Percentiles rank a stretch among this genome's conserved stretches.
phyloP scores from a whole-genome alignment of 1,140 invertebrate genomes.

The Drosophila arawakana region DNA sequence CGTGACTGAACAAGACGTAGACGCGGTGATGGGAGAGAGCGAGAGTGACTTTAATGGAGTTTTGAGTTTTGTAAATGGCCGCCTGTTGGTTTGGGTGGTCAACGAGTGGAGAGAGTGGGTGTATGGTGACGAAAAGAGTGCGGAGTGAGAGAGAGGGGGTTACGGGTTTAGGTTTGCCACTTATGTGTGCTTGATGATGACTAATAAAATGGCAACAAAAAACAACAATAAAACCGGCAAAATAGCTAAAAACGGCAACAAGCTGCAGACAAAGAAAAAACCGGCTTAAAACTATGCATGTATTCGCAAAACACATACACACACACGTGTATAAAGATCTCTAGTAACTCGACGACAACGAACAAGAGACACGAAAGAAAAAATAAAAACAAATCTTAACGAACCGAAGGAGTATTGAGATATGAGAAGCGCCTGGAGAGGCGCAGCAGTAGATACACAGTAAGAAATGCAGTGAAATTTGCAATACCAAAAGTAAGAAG shows the following conservation, averaged over 20 bases:
- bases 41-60: conserved; percentile 52
- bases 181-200: conserved; percentile 51
- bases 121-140: neutral
- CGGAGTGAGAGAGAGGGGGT: neutral
- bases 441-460: conserved; percentile 3
- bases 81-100: conserved; percentile 14
- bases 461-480: neutral
- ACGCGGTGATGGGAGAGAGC: neutral
- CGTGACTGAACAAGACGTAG: neutral
- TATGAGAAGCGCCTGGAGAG: conserved; percentile 21
- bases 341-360: conserved; percentile 2
- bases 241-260: conserved; percentile 63
- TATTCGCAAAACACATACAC: conserved; percentile 12
- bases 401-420: neutral
- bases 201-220: conserved; percentile 64
- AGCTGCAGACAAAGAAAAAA: conserved; percentile 72
- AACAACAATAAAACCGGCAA: conserved; percentile 66
- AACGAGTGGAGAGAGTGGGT: neutral
- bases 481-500: neutral
- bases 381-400: conserved; percentile 4
- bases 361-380: conserved; percentile 3
- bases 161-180: conserved; percentile 17
- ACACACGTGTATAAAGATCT: conserved; percentile 7
- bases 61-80: conserved; percentile 61
- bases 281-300: conserved; percentile 60